Evolutionary conservation across 2,888 invertebrate genomes (phyloP).

Genomic region (Notocelia uddmanniana): DNA sequence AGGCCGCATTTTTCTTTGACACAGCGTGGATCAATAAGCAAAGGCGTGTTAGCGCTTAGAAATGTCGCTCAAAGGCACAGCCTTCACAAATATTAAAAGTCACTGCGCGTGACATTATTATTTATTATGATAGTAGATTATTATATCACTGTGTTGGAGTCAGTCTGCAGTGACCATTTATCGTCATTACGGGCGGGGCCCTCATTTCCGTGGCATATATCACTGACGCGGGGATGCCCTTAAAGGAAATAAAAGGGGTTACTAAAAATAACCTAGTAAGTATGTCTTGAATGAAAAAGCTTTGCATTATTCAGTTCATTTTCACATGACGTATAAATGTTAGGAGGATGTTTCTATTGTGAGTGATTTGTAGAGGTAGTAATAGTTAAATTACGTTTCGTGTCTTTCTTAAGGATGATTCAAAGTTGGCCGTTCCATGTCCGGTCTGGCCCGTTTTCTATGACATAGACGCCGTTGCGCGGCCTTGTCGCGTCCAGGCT

Average conservation of each 20-base stretch:
- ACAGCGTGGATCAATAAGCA: not conserved
- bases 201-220: conserved; percentile 44
- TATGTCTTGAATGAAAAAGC: conserved; percentile 29
- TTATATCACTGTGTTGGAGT: conserved; percentile 22
- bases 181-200: conserved; percentile 39
- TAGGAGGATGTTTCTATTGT: not conserved
- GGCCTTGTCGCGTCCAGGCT: no score
- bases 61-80: not conserved
- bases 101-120: conserved; percentile 34
- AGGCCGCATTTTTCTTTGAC: not conserved
- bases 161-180: conserved; percentile 38
- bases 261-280: conserved; percentile 34
- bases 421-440: no score
- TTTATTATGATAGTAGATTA: conserved; percentile 29
- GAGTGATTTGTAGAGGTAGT: no score
- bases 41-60: not conserved
- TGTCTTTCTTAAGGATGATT: no score
- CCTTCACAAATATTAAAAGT: conserved; percentile 20
- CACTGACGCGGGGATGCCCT: conserved; percentile 39
- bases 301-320: conserved; percentile 7
- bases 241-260: conserved; percentile 41
- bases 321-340: not conserved
- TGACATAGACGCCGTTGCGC: no score
- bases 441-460: no score
- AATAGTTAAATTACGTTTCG: no score